A percentile compares a stretch with the other conserved stretches of the same genome.
These are phyloP conservation scores for Pollenia labialis DNA, from an alignment of 2,888 invertebrate species.

Conservation along the genomic window DNA sequence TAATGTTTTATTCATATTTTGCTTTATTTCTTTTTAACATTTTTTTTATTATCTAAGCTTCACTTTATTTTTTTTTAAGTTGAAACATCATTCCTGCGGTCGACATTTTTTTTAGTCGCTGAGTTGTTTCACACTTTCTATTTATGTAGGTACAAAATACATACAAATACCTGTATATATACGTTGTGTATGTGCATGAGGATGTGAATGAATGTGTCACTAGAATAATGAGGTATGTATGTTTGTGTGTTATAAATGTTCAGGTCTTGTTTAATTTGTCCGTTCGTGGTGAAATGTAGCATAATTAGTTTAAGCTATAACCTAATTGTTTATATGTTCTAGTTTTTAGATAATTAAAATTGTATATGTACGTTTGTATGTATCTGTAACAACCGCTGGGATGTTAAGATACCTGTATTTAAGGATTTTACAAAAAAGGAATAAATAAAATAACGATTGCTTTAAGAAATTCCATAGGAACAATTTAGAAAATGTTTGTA, in stretches of 20 bases:
- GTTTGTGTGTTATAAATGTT: slow-evolving; percentile 41
- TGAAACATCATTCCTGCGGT: slow-evolving; percentile 23
- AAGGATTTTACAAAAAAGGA: not conserved
- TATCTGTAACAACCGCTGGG: slow-evolving; percentile 21
- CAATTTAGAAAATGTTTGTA: too few species aligned
- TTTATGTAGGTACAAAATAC: not conserved
- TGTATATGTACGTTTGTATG: slow-evolving; percentile 24
- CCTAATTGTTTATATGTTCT: slow-evolving; percentile 70
- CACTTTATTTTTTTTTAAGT: not conserved
- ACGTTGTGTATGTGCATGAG: not conserved
- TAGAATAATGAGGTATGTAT: not conserved
- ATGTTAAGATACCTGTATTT: slow-evolving; percentile 13
- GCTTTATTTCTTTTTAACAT: not conserved
- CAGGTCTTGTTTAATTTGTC: slow-evolving; percentile 55
- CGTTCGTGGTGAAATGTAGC: slow-evolving; percentile 75
- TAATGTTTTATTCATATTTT: slow-evolving; percentile 20
- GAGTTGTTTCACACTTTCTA: slow-evolving; percentile 58
- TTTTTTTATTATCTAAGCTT: not conserved
- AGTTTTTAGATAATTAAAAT: slow-evolving; percentile 59
- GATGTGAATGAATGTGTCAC: not conserved
- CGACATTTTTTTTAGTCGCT: slow-evolving; percentile 39
- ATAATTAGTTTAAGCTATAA: slow-evolving; percentile 80
- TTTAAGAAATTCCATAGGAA: too few species aligned
- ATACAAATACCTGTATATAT: not conserved
- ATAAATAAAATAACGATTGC: not conserved